These are phyloP conservation scores for Plectrocnemia conspersa DNA, from an alignment of 1,140 invertebrate species.

Conservation along the genomic window DNA sequence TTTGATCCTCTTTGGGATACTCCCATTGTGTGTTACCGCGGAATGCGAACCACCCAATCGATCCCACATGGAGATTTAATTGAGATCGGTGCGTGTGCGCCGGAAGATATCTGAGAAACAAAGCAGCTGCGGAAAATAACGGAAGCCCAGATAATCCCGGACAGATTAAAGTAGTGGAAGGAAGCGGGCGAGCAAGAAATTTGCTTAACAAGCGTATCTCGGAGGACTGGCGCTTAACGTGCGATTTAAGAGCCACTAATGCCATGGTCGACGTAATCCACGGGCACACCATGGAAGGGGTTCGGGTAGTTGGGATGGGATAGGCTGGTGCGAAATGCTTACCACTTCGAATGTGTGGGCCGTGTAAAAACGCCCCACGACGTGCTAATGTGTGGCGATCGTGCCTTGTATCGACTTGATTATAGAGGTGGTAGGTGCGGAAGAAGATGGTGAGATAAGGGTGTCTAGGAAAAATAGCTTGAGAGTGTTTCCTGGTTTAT, in stretches of 20 bases:
- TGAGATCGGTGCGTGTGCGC: neutral
- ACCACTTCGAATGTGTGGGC: too few species aligned
- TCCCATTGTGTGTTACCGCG: too few species aligned
- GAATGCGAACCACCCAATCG: neutral
- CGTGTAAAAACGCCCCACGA: too few species aligned
- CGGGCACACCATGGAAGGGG: neutral
- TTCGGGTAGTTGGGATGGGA: too few species aligned
- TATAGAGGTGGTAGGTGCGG: too few species aligned
- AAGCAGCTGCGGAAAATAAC: slow-evolving; percentile 35
- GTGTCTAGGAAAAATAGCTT: too few species aligned
- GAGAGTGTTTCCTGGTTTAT: too few species aligned
- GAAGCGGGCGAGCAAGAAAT: slow-evolving; percentile 31
- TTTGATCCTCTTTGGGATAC: too few species aligned
- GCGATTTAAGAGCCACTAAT: slow-evolving; percentile 34
- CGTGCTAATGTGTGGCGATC: too few species aligned
- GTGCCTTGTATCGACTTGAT: too few species aligned
- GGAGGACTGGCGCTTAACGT: slow-evolving; percentile 26
- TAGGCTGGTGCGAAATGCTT: too few species aligned
- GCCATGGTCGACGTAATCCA: slow-evolving; percentile 25
- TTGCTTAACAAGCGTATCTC: slow-evolving; percentile 33
- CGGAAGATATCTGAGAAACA: slow-evolving; percentile 25
- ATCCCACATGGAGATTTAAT: slow-evolving; percentile 16
- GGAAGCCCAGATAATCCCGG: slow-evolving; percentile 33
- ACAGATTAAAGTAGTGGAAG: slow-evolving; percentile 33
- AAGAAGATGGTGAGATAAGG: too few species aligned